These are phyloP conservation scores for Acheta domesticus DNA, from an alignment of 2,888 invertebrate species.

Conservation along the genomic window DNA sequence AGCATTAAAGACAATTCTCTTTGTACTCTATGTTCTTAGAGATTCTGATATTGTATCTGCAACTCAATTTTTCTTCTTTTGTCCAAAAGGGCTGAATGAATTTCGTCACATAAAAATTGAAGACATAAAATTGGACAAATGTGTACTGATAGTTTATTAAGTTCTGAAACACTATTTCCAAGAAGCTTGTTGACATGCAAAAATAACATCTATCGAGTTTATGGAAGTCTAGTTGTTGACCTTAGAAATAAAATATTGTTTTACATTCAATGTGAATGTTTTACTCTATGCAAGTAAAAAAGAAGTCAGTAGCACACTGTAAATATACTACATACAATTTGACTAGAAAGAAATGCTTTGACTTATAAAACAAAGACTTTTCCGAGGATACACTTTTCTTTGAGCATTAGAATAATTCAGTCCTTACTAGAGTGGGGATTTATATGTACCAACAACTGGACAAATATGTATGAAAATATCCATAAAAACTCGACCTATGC, in stretches of 20 bases:
- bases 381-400: not conserved
- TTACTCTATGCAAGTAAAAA: not conserved
- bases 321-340: not conserved
- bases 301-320: not conserved
- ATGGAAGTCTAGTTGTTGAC: not conserved
- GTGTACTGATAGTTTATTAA: not conserved
- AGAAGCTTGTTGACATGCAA: not conserved
- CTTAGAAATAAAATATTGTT: not conserved
- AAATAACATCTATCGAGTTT: not conserved
- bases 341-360: conserved; percentile 3
- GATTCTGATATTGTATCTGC: too few relatives aligned
- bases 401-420: conserved; percentile 1
- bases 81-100: too few relatives aligned
- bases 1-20: too few relatives aligned
- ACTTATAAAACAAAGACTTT: not conserved
- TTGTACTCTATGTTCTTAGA: too few relatives aligned
- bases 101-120: too few relatives aligned
- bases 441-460: not conserved
- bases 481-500: conserved; percentile 1
- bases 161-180: not conserved
- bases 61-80: too few relatives aligned
- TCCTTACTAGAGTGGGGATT: conserved; percentile 7
- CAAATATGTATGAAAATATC: conserved; percentile 18
- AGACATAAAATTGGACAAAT: not conserved
- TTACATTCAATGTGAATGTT: not conserved